Evolutionary conservation across 1,140 invertebrate species (phyloP).

Genomic region (Zaprionus kolodkinae): DNA sequence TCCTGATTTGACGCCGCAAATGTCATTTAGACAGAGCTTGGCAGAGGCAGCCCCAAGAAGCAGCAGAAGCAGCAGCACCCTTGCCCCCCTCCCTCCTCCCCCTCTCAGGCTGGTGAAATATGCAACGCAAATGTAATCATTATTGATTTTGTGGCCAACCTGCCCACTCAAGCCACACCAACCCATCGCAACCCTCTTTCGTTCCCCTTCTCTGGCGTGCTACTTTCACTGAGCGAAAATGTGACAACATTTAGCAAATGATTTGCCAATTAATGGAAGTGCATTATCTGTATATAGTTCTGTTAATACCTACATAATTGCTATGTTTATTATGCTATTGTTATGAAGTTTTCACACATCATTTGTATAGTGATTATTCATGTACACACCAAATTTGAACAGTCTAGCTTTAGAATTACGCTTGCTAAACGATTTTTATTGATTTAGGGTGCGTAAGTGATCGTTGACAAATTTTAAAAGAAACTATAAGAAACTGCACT

Average conservation of each 20-base stretch:
- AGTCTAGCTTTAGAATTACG: too few relatives aligned
- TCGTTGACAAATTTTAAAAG: too few relatives aligned
- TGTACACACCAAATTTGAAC: too few relatives aligned
- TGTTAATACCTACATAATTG: too few relatives aligned
- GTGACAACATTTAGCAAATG: background rate
- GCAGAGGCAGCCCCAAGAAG: conserved; percentile 7
- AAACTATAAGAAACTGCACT: too few relatives aligned
- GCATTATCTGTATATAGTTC: background rate
- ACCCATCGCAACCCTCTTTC: background rate
- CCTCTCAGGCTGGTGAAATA: conserved; percentile 66
- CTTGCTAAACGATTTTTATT: too few relatives aligned
- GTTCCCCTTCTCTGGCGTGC: background rate
- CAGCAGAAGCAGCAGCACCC: conserved; percentile 29
- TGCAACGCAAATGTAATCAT: conserved; percentile 82
- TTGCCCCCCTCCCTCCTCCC: conserved; percentile 1
- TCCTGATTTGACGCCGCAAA: conserved; percentile 45
- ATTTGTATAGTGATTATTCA: too few relatives aligned
- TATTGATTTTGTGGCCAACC: conserved; percentile 78
- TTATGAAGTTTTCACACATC: too few relatives aligned
- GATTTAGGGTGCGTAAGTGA: too few relatives aligned
- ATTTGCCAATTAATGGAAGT: background rate
- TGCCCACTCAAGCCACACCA: conserved; percentile 36
- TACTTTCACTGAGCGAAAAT: conserved; percentile 41
- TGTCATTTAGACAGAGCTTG: conserved; percentile 63
- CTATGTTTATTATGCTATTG: too few relatives aligned